Evolutionary conservation across 1,140 invertebrate species (phyloP).

Genomic region (Heliconius hermathena): DNA sequence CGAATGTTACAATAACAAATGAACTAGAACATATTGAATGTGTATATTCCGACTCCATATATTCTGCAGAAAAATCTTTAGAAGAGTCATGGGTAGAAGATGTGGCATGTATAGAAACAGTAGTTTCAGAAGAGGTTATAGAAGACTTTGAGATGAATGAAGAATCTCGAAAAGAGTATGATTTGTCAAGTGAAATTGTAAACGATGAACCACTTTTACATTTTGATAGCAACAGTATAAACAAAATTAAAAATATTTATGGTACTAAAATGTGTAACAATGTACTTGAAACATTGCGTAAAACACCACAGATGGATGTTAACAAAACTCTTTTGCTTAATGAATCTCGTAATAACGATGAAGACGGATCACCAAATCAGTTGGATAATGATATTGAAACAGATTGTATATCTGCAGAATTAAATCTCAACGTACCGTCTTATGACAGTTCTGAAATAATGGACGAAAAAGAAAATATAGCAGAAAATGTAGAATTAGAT

Average conservation of each 20-base stretch:
- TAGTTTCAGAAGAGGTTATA: constrained; percentile 71
- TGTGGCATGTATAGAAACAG: constrained; percentile 75
- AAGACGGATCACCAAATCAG: background rate
- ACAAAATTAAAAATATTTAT: constrained; percentile 64
- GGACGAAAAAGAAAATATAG: constrained; percentile 38
- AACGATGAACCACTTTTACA: constrained; percentile 22
- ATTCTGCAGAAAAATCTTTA: constrained; percentile 45
- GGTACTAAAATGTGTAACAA: constrained; percentile 56
- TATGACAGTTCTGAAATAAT: constrained; percentile 12
- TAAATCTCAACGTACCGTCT: constrained; percentile 9
- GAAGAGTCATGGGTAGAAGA: constrained; percentile 75
- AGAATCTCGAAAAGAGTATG: constrained; percentile 47
- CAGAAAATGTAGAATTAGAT: constrained; percentile 29
- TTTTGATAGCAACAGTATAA: constrained; percentile 52
- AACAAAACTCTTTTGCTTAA: constrained; percentile 61
- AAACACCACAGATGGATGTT: constrained; percentile 66
- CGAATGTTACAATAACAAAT: background rate
- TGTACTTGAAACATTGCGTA: constrained; percentile 66
- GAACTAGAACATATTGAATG: constrained; percentile 17
- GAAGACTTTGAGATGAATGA: constrained; percentile 41
- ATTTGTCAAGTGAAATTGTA: constrained; percentile 44
- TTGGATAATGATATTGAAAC: constrained; percentile 3
- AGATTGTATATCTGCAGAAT: background rate
- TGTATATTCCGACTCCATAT: constrained; percentile 39
- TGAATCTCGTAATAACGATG: constrained; percentile 52